phyloP scores from a whole-genome alignment of 2,113 vertebrate species.

The Globicephala melas region DNA sequence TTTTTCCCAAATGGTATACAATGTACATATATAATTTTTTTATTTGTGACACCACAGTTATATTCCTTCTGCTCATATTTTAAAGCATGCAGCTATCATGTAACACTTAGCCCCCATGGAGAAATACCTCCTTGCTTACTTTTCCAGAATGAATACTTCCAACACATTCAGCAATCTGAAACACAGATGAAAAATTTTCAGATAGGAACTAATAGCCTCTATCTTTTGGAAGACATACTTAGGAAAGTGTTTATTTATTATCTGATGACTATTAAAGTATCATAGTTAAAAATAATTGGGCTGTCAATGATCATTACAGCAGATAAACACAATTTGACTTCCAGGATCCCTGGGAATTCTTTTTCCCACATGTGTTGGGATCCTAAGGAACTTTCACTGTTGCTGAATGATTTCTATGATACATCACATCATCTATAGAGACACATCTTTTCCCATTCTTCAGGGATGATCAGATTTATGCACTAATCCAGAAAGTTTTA shows the following conservation, averaged over 20 bases:
- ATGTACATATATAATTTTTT: neutral
- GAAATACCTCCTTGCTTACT: neutral
- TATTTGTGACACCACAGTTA: neutral
- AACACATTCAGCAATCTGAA: neutral
- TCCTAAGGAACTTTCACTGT: neutral
- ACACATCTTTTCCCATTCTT: neutral
- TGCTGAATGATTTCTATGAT: neutral
- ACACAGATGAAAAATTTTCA: neutral
- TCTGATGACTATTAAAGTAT: neutral
- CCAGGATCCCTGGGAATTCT: neutral
- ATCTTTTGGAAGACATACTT: neutral
- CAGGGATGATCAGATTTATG: neutral
- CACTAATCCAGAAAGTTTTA: neutral
- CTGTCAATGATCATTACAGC: neutral
- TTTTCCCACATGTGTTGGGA: neutral
- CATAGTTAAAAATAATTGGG: neutral
- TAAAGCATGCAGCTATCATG: neutral
- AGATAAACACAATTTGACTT: conserved; percentile 4
- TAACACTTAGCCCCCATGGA: neutral
- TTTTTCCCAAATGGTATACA: neutral
- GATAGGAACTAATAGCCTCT: neutral
- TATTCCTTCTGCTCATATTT: neutral
- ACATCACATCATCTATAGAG: neutral
- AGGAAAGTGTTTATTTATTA: neutral
- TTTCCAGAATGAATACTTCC: conserved; percentile 23